These are phyloP conservation scores for Agapornis roseicollis DNA, from an alignment of 2,113 vertebrate species.

Conservation along the genomic window DNA sequence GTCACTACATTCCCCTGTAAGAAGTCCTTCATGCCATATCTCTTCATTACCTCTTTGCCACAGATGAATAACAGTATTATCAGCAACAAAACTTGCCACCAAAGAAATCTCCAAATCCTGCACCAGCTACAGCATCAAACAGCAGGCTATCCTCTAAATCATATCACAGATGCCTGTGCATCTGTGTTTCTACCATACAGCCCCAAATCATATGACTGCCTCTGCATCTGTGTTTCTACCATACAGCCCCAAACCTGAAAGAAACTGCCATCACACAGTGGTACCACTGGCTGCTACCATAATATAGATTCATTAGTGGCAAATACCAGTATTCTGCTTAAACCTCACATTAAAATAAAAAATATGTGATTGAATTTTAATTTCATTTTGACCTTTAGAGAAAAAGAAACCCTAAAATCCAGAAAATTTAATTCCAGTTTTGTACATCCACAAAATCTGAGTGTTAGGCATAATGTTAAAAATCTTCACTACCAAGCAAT, in stretches of 20 bases:
- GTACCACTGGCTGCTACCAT: slow-evolving; percentile 16
- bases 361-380: background rate
- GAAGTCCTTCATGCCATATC: background rate
- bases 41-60: background rate
- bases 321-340: background rate
- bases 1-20: background rate
- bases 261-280: slow-evolving; percentile 32
- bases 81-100: background rate
- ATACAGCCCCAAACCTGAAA: slow-evolving; percentile 11
- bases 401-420: background rate
- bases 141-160: slow-evolving; percentile 39
- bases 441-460: background rate
- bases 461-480: background rate
- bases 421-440: background rate
- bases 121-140: background rate
- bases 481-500: background rate
- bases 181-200: slow-evolving; percentile 54
- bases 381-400: background rate
- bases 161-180: slow-evolving; percentile 56
- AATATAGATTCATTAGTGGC: background rate
- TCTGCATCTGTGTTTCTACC: slow-evolving; percentile 39
- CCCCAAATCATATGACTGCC: slow-evolving; percentile 14
- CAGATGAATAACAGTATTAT: background rate
- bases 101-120: slow-evolving; percentile 4
- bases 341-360: background rate